These are phyloP conservation scores for Delia radicum DNA, from an alignment of 1,140 invertebrate species.

Conservation along the genomic window DNA sequence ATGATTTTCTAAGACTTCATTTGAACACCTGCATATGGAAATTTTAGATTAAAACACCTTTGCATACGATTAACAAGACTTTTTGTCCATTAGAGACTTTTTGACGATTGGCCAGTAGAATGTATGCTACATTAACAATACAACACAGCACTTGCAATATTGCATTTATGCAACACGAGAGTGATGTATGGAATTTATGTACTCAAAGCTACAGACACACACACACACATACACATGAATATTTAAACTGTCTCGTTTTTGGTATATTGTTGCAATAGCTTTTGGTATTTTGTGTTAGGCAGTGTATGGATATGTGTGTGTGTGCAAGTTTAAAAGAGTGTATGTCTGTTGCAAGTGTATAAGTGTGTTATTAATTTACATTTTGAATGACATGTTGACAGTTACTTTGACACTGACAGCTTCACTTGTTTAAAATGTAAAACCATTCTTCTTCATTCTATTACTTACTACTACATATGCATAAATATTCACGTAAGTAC, in stretches of 20 bases:
- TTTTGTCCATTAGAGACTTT: not conserved
- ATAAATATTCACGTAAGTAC: not conserved
- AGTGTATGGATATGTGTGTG: not conserved
- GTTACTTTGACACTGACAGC: constrained; percentile 46
- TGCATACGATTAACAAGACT: not conserved
- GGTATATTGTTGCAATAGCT: not conserved
- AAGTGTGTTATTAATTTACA: constrained; percentile 48
- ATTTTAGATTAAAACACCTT: not conserved
- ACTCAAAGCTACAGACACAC: not conserved
- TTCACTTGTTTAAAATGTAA: constrained; percentile 27
- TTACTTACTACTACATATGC: not conserved
- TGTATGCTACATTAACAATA: not conserved
- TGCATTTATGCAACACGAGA: not conserved
- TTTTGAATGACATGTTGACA: constrained; percentile 48
- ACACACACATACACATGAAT: not conserved
- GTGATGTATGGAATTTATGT: not conserved
- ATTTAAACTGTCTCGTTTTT: not conserved
- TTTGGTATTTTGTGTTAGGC: not conserved
- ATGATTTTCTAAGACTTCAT: no score
- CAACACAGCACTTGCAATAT: not conserved
- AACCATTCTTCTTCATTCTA: not conserved
- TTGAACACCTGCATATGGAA: not conserved
- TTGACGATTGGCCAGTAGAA: not conserved
- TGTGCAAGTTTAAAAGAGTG: not conserved
- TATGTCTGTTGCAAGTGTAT: constrained; percentile 28